phyloP scores from a whole-genome alignment of 2,113 vertebrate genomes.

The Donacobius atricapilla region DNA sequence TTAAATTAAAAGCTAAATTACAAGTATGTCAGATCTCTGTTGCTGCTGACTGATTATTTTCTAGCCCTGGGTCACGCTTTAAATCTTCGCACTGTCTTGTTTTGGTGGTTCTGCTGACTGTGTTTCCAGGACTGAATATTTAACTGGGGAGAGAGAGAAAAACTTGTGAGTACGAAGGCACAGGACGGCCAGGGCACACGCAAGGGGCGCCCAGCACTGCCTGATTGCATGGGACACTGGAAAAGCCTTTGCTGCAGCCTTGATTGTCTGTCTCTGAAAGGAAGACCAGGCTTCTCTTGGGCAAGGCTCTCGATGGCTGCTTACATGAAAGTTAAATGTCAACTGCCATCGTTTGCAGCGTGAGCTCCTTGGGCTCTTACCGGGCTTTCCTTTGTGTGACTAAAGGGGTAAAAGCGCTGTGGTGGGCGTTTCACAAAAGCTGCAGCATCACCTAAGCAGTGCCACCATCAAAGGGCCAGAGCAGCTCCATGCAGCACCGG shows the following conservation, averaged over 20 bases:
- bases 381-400: not conserved
- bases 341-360: not conserved
- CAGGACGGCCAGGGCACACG: not conserved
- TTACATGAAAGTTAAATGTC: not conserved
- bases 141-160: constrained; percentile 65
- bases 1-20: constrained; percentile 56
- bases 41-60: not conserved
- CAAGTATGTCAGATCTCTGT: constrained; percentile 7
- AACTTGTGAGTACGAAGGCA: not conserved
- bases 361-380: not conserved
- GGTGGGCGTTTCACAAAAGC: not conserved
- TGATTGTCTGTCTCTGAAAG: not conserved
- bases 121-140: constrained; percentile 79
- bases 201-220: not conserved
- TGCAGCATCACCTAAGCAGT: not conserved
- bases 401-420: not conserved
- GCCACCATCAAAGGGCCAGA: not conserved
- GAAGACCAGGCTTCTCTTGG: not conserved
- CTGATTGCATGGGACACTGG: not conserved
- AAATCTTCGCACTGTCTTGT: constrained; percentile 60
- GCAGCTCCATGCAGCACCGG: not conserved
- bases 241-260: not conserved
- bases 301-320: not conserved
- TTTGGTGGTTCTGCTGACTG: constrained; percentile 78
- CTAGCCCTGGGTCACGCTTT: not conserved